These are phyloP conservation scores for Nothobranchius kuhntae DNA, from an alignment of 2,113 vertebrate genomes.

Conservation along the genomic window DNA sequence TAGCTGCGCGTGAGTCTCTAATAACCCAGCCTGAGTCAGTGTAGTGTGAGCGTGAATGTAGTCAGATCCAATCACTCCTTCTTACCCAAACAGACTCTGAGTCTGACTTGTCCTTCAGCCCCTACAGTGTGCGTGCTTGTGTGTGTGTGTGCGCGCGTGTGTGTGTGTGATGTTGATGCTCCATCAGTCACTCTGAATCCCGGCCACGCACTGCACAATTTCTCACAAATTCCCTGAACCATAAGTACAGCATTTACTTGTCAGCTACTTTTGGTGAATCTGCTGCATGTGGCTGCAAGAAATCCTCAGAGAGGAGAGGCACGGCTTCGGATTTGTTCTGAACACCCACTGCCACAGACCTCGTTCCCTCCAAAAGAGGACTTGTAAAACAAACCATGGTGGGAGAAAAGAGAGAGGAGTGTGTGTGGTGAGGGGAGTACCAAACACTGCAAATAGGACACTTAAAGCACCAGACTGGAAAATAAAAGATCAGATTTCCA, in stretches of 20 bases:
- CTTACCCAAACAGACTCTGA: not conserved
- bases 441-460: not conserved
- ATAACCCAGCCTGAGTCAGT: not conserved
- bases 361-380: slow-evolving; percentile 2
- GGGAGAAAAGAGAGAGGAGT: not conserved
- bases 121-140: slow-evolving; percentile 1
- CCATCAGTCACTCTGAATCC: slow-evolving; percentile 60
- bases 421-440: too few relatives aligned
- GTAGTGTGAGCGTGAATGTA: not conserved
- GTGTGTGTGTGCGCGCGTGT: slow-evolving; percentile 1
- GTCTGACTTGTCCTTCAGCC: slow-evolving; percentile 37
- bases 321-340: slow-evolving; percentile 37
- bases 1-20: not conserved
- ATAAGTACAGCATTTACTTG: slow-evolving; percentile 65
- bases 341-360: slow-evolving; percentile 26
- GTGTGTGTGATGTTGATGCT: slow-evolving; percentile 42
- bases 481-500: not conserved
- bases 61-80: not conserved
- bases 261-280: slow-evolving; percentile 53
- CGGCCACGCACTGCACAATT: slow-evolving; percentile 34
- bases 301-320: slow-evolving; percentile 17
- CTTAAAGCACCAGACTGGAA: not conserved
- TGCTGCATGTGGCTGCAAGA: slow-evolving; percentile 28
- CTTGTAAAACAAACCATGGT: slow-evolving; percentile 28
- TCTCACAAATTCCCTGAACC: slow-evolving; percentile 57